Conservation (phyloP, 2,113 vertebrate genomes). For the Anhinga anhinga region DNA sequence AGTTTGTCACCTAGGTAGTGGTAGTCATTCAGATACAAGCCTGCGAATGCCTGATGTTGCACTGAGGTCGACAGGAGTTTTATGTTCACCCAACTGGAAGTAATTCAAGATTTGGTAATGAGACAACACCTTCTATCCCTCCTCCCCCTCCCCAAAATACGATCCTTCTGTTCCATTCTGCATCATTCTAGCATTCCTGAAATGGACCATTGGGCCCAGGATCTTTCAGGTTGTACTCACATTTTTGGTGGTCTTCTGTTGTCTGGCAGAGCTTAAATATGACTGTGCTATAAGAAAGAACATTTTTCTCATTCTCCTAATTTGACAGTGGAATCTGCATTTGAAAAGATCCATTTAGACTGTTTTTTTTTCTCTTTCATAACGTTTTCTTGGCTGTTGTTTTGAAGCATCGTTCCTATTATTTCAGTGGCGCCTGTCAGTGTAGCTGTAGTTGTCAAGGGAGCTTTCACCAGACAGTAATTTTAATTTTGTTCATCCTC, state of each 20-base stretch:
- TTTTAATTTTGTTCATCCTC: constrained; percentile 39
- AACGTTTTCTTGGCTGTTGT: constrained; percentile 54
- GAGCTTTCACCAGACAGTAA: constrained; percentile 34
- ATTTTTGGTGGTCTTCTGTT: neutral
- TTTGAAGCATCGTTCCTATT: constrained; percentile 53
- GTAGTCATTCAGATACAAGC: neutral
- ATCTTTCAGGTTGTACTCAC: neutral
- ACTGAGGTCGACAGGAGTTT: neutral
- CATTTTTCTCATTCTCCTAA: constrained; percentile 5
- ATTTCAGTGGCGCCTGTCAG: constrained; percentile 60
- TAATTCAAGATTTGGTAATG: neutral
- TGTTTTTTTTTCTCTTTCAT: constrained; percentile 36
- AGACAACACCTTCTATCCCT: neutral
- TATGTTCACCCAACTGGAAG: neutral
- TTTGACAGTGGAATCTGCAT: constrained; percentile 43
- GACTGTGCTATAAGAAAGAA: neutral
- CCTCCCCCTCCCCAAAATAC: neutral
- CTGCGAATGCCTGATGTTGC: neutral
- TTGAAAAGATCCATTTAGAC: constrained; percentile 50
- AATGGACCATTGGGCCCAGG: neutral
- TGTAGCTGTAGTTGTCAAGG: constrained; percentile 52
- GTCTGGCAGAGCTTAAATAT: neutral
- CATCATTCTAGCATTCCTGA: neutral
- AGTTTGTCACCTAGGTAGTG: neutral
- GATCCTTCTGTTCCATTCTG: neutral